Evolutionary conservation across 2,113 vertebrate genomes (phyloP).

Genomic region (Hippopotamus amphibius): DNA sequence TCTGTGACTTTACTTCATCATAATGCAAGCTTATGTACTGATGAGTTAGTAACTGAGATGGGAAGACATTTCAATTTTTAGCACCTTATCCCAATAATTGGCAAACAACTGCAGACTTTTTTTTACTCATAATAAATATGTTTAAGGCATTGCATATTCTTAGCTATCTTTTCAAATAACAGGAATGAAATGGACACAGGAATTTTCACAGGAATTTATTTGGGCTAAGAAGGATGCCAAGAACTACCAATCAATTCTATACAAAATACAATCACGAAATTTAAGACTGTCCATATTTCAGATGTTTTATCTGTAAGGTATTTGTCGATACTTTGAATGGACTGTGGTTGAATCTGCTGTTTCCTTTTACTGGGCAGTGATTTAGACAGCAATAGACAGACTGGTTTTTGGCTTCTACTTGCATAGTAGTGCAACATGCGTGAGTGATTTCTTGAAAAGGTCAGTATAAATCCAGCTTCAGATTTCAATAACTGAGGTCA

Average conservation of each 20-base stretch:
- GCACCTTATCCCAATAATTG: background rate
- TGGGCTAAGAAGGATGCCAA: background rate
- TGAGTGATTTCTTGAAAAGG: constrained; percentile 77
- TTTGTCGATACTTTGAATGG: background rate
- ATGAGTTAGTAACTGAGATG: background rate
- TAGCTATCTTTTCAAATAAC: background rate
- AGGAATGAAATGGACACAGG: background rate
- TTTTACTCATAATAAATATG: background rate
- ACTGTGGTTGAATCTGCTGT: background rate
- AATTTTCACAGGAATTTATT: background rate
- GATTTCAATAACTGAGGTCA: constrained; percentile 75
- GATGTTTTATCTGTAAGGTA: background rate
- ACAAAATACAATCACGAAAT: constrained; percentile 42
- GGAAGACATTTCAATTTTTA: background rate
- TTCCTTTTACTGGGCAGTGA: background rate
- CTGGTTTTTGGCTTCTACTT: constrained; percentile 52
- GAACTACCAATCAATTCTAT: background rate
- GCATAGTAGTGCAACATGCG: constrained; percentile 45
- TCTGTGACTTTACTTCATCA: background rate
- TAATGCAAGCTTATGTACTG: background rate
- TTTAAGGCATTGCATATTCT: background rate
- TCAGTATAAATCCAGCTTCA: constrained; percentile 78
- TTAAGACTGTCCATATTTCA: background rate
- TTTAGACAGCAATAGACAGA: constrained; percentile 52
- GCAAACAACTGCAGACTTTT: background rate